Percentiles rank a stretch among this genome's conserved stretches.
Conservation (phyloP, 2,113 vertebrate genomes). For the Acinonyx jubatus region DNA sequence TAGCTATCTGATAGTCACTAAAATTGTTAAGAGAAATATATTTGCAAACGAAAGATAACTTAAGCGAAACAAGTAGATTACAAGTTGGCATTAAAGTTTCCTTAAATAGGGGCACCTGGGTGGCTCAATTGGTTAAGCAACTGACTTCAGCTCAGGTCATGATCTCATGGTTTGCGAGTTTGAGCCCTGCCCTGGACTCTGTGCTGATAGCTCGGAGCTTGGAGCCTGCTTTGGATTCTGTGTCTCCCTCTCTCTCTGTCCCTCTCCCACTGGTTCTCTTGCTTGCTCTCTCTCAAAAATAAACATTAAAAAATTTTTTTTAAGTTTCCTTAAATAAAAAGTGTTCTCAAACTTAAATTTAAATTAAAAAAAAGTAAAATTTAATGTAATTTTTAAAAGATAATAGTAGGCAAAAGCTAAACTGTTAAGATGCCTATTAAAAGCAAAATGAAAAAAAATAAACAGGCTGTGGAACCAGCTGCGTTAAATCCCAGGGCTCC, state of each 20-base stretch:
- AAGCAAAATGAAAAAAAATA: constrained; percentile 17
- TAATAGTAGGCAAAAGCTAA: neutral
- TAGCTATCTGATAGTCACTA: neutral
- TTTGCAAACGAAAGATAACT: constrained; percentile 26
- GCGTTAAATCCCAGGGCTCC: neutral
- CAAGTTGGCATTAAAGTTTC: neutral
- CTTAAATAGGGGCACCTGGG: neutral
- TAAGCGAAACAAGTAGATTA: neutral
- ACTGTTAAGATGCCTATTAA: neutral
- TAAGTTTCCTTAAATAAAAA: constrained; percentile 5
- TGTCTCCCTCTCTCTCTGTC: no score
- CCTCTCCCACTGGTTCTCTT: no score
- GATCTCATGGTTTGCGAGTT: no score
- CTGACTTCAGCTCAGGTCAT: no score
- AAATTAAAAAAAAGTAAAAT: neutral
- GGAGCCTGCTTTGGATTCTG: no score
- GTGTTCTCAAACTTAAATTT: neutral
- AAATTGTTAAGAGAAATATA: constrained; percentile 15
- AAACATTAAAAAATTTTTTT: no score
- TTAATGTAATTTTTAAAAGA: neutral
- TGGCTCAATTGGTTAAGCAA: no score
- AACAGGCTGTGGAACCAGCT: neutral
- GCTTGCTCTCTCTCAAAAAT: no score
- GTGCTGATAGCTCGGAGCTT: no score
- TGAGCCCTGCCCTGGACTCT: no score